phyloP scores from a whole-genome alignment of 1,140 invertebrate species.

The Neuroterus valhalla region DNA sequence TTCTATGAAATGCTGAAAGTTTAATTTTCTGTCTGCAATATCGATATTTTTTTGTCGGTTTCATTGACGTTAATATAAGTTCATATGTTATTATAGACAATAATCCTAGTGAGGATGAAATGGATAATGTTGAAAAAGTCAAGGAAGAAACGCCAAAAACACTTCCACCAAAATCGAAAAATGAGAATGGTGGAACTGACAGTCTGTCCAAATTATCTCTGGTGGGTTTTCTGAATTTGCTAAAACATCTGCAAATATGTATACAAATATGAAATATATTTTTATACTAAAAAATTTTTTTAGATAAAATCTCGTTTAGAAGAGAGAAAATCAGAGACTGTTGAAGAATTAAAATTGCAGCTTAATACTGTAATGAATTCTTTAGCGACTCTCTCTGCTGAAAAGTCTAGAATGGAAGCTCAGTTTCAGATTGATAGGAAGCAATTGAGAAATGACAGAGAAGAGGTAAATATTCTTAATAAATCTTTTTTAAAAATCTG shows the following conservation, averaged over 20 bases:
- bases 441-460: slow-evolving; percentile 81
- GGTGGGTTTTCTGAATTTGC: neutral
- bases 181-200: neutral
- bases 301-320: slow-evolving; percentile 46
- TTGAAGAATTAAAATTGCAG: slow-evolving; percentile 75
- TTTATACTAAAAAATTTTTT: neutral
- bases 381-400: slow-evolving; percentile 85
- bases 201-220: slow-evolving; percentile 2
- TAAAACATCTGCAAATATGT: neutral
- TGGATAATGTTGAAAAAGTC: neutral
- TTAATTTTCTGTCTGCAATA: too few relatives aligned
- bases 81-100: slow-evolving; percentile 31
- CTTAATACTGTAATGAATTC: slow-evolving; percentile 84
- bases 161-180: slow-evolving; percentile 34
- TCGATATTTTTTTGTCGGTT: too few relatives aligned
- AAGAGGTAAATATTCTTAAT: slow-evolving; percentile 68
- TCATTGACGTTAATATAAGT: too few relatives aligned
- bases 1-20: too few relatives aligned
- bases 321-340: slow-evolving; percentile 56
- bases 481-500: neutral
- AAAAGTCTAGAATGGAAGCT: slow-evolving; percentile 89
- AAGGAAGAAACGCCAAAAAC: slow-evolving; percentile 23
- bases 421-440: slow-evolving; percentile 88
- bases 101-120: slow-evolving; percentile 8
- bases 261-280: neutral